These are phyloP conservation scores for Meloidogyne chitwoodi DNA, from an alignment of 1,140 invertebrate genomes.

Conservation along the genomic window DNA sequence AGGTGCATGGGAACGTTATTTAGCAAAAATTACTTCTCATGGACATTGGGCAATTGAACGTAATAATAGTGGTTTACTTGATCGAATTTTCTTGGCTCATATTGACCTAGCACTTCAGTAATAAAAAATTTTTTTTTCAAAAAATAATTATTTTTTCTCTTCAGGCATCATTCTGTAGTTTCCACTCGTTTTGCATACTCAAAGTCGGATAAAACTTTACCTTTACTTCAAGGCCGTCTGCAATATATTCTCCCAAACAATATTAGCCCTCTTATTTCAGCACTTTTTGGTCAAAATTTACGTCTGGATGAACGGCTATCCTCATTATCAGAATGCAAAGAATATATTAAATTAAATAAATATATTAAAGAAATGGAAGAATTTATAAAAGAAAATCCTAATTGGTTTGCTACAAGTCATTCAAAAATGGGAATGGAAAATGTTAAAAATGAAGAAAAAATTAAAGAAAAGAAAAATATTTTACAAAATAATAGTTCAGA, in stretches of 20 bases:
- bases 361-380: slow-evolving; percentile 33
- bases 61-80: slow-evolving; percentile 26
- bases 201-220: slow-evolving; percentile 35
- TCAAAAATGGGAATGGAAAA: neutral
- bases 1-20: slow-evolving; percentile 47
- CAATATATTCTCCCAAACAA: slow-evolving; percentile 57
- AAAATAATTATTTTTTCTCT: slow-evolving; percentile 10
- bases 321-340: slow-evolving; percentile 21
- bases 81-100: slow-evolving; percentile 45
- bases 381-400: slow-evolving; percentile 30
- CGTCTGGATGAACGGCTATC: slow-evolving; percentile 41
- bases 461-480: neutral
- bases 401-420: slow-evolving; percentile 32
- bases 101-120: slow-evolving; percentile 56
- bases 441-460: neutral
- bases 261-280: slow-evolving; percentile 41
- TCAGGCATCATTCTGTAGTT: slow-evolving; percentile 48
- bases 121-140: slow-evolving; percentile 8
- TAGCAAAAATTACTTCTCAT: slow-evolving; percentile 37
- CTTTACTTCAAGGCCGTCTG: slow-evolving; percentile 39
- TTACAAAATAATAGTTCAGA: neutral
- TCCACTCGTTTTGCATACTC: slow-evolving; percentile 54
- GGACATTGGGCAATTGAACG: slow-evolving; percentile 35
- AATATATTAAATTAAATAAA: slow-evolving; percentile 26
- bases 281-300: slow-evolving; percentile 37